phyloP scores from a whole-genome alignment of 2,113 vertebrate genomes.

The Phodopus roborovskii region DNA sequence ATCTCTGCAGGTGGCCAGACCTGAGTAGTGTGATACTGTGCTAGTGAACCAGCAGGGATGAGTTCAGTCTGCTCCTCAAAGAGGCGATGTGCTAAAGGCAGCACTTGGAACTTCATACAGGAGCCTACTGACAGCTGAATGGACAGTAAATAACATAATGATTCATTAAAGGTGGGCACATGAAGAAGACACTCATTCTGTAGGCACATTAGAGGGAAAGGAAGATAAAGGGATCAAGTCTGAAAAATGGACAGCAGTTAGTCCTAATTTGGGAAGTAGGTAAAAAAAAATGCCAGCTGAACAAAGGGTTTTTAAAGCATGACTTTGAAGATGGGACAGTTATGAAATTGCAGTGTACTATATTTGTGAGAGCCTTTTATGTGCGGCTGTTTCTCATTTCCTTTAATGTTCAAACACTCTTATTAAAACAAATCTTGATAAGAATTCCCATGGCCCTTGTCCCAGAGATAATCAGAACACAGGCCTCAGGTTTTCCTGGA shows the following conservation, averaged over 20 bases:
- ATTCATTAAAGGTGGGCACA: slow-evolving; percentile 31
- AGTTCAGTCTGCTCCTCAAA: not conserved
- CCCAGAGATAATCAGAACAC: not conserved
- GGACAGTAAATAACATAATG: slow-evolving; percentile 44
- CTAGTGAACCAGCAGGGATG: not conserved
- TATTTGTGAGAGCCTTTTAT: not conserved
- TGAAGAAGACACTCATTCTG: not conserved
- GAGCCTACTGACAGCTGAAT: not conserved
- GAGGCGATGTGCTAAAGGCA: not conserved
- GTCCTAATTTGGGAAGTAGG: not conserved
- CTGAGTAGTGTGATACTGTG: not conserved
- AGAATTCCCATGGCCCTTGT: slow-evolving; percentile 5
- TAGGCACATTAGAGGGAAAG: not conserved
- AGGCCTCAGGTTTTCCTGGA: not conserved
- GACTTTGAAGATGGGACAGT: not conserved
- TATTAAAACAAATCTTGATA: slow-evolving; percentile 35
- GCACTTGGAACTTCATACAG: not conserved
- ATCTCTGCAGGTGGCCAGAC: not conserved
- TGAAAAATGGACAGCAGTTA: not conserved
- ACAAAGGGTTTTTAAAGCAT: slow-evolving; percentile 10
- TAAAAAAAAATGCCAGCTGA: slow-evolving; percentile 7
- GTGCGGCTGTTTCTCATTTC: not conserved
- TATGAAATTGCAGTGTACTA: not conserved
- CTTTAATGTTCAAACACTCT: slow-evolving; percentile 48
- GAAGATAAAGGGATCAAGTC: not conserved